Conservation (phyloP, 1,140 invertebrate genomes). For the Diorhabda elongata region DNA sequence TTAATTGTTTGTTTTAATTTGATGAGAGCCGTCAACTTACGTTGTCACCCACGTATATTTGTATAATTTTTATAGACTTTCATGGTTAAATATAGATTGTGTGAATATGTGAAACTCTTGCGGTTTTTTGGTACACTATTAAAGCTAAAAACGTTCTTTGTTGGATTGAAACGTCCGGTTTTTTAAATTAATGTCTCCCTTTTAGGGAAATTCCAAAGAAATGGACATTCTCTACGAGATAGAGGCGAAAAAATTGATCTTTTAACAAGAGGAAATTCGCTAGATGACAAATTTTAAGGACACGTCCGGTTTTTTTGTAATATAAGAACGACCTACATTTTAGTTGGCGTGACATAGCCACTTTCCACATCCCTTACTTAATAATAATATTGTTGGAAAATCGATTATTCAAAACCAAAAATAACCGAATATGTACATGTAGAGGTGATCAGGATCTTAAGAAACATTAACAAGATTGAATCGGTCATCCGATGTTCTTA, state of each 20-base stretch:
- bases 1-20: too few relatives aligned
- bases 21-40: too few relatives aligned
- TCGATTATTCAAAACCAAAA: too few relatives aligned
- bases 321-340: too few relatives aligned
- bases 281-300: not conserved
- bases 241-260: constrained; percentile 29
- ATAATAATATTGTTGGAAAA: too few relatives aligned
- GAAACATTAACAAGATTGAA: constrained; percentile 16
- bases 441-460: constrained; percentile 11
- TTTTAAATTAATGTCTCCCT: constrained; percentile 36
- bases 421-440: too few relatives aligned
- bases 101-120: not conserved
- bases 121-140: constrained; percentile 15
- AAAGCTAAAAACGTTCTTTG: constrained; percentile 30
- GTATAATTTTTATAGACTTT: too few relatives aligned
- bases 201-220: constrained; percentile 37
- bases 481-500: constrained; percentile 31
- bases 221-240: constrained; percentile 21
- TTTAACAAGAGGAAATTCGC: constrained; percentile 17
- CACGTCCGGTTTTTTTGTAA: too few relatives aligned
- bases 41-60: too few relatives aligned
- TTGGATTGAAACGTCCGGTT: constrained; percentile 35
- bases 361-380: not conserved
- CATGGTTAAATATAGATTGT: too few relatives aligned
- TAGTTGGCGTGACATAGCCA: not conserved